These are phyloP conservation scores for Eupithecia pulchellata DNA, from an alignment of 2,888 invertebrate species.

Conservation along the genomic window DNA sequence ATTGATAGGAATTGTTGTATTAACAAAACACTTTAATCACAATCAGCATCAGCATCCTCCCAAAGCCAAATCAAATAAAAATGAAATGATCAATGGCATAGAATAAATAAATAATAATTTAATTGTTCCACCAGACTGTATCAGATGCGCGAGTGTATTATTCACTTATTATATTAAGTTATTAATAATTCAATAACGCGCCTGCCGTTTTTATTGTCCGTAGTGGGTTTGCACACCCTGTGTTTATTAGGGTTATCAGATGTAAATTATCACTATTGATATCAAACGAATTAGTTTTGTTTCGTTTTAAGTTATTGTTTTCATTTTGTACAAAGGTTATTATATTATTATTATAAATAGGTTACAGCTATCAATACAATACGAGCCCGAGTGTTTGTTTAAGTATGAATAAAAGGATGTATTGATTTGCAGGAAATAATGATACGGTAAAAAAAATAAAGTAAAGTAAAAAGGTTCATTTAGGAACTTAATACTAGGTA, in stretches of 20 bases:
- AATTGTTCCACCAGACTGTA: conserved; percentile 58
- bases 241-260: conserved; percentile 57
- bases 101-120: conserved; percentile 69
- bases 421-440: no score
- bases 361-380: no score
- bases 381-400: no score
- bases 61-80: conserved; percentile 29
- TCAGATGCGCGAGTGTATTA: conserved; percentile 66
- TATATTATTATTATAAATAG: no score
- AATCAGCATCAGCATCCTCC: background rate
- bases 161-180: conserved; percentile 66
- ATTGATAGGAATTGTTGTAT: background rate
- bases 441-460: no score
- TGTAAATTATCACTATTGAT: background rate
- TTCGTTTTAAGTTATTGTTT: no score
- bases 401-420: no score
- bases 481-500: no score
- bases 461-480: no score
- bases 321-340: no score
- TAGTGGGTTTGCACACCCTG: conserved; percentile 50
- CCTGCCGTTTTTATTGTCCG: conserved; percentile 66
- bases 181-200: conserved; percentile 74
- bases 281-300: background rate
- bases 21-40: background rate
- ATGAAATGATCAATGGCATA: conserved; percentile 51